Evolutionary conservation across 1,140 invertebrate genomes (phyloP).

Genomic region (Forficula auricularia): DNA sequence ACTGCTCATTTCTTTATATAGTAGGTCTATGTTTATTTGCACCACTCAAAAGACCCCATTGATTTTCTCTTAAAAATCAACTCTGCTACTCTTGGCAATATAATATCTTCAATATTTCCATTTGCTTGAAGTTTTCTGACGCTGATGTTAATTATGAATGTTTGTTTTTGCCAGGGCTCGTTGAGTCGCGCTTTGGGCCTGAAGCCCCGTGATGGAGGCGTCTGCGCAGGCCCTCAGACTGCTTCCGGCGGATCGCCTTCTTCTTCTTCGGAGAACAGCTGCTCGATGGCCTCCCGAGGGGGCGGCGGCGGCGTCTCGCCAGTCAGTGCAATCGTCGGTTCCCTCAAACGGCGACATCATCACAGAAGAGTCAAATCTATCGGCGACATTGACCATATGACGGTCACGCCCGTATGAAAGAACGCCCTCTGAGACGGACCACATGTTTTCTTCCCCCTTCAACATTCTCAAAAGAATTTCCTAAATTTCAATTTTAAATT

Average conservation of each 20-base stretch:
- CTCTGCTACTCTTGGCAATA: no score
- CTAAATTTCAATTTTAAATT: no score
- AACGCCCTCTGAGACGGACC: not conserved
- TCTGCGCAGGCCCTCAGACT: slow-evolving; percentile 15
- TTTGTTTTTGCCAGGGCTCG: slow-evolving; percentile 60
- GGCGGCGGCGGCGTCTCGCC: slow-evolving; percentile 32
- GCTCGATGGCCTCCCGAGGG: slow-evolving; percentile 21
- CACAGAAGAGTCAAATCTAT: slow-evolving; percentile 53
- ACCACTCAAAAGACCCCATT: no score
- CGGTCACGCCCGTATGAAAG: slow-evolving; percentile 23
- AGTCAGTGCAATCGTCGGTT: slow-evolving; percentile 35
- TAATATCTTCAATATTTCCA: no score
- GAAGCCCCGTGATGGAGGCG: slow-evolving; percentile 36
- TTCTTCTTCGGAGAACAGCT: slow-evolving; percentile 18
- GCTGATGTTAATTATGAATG: no score
- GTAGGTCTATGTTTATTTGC: no score
- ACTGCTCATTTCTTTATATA: no score
- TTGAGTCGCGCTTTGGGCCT: slow-evolving; percentile 54
- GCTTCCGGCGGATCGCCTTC: slow-evolving; percentile 13
- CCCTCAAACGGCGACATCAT: slow-evolving; percentile 23
- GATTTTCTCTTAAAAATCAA: no score
- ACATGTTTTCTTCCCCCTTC: no score
- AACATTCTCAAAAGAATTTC: no score
- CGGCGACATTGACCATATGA: slow-evolving; percentile 45
- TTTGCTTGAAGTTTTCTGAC: no score